These are phyloP conservation scores for Xanthorhoe spadicearia DNA, from an alignment of 2,888 invertebrate species.

Conservation along the genomic window DNA sequence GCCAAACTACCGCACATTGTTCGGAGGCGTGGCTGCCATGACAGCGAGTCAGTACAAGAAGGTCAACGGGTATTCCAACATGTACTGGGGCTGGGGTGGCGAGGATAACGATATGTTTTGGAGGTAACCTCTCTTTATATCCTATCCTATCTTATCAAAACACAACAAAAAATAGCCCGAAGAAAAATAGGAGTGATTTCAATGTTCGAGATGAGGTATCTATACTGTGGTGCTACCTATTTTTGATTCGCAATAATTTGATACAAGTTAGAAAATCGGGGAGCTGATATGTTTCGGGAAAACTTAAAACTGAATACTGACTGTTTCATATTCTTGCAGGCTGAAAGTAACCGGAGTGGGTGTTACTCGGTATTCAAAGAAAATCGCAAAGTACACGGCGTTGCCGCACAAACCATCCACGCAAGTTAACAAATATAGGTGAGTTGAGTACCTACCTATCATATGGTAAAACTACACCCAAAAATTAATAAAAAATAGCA, in stretches of 20 bases:
- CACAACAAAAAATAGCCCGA: no score
- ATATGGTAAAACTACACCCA: no score
- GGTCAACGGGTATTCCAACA: conserved; percentile 95
- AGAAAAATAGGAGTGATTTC: no score
- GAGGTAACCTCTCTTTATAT: conserved; percentile 70
- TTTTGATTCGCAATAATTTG: no score
- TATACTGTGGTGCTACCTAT: no score
- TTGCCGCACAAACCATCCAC: conserved; percentile 90
- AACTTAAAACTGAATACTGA: no score
- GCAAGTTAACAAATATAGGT: conserved; percentile 92
- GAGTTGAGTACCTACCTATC: conserved; percentile 28
- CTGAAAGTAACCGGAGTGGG: conserved; percentile 88
- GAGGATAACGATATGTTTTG: conserved; percentile 98
- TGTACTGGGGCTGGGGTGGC: conserved; percentile 98
- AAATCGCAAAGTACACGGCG: conserved; percentile 95
- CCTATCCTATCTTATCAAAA: no score
- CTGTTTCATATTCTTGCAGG: conserved; percentile 52
- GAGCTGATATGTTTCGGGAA: no score
- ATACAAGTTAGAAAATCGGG: no score
- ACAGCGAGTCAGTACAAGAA: conserved; percentile 90
- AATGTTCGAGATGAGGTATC: no score
- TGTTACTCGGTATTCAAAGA: conserved; percentile 93
- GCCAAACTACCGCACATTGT: conserved; percentile 89
- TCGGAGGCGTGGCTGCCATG: conserved; percentile 96
- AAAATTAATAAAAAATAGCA: no score